These are phyloP conservation scores for Parnassius apollo DNA, from an alignment of 2,888 invertebrate species.

Conservation along the genomic window DNA sequence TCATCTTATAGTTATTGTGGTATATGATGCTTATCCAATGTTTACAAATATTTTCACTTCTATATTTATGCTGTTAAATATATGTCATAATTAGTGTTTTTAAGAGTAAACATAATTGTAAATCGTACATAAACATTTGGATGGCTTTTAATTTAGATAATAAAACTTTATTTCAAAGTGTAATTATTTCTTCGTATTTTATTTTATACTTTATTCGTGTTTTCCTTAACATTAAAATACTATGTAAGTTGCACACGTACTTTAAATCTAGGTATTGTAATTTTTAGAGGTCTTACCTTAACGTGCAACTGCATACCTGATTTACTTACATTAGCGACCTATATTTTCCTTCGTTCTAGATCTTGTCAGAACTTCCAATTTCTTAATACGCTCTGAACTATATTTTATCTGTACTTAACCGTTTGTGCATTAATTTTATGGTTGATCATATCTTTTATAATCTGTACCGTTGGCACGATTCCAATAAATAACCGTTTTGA, in stretches of 20 bases:
- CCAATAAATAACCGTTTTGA: slow-evolving; percentile 56
- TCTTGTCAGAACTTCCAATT: slow-evolving; percentile 23
- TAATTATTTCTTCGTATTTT: too few species aligned
- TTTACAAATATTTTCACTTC: too few species aligned
- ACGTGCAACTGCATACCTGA: slow-evolving; percentile 5
- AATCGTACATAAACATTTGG: not conserved
- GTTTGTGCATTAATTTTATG: slow-evolving; percentile 1
- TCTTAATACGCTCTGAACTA: not conserved
- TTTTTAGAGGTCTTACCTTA: slow-evolving; percentile 5
- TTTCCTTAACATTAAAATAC: not conserved
- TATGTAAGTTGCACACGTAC: not conserved
- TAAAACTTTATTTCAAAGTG: too few species aligned
- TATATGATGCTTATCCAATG: not conserved
- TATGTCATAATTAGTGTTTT: too few species aligned
- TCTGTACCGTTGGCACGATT: slow-evolving; percentile 57
- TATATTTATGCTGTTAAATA: too few species aligned
- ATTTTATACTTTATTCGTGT: not conserved
- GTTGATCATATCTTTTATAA: slow-evolving; percentile 11
- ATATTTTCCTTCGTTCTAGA: slow-evolving; percentile 3
- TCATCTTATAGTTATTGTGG: not conserved
- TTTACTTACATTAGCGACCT: not conserved
- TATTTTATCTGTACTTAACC: not conserved
- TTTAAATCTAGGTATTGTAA: too few species aligned
- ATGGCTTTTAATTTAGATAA: not conserved
- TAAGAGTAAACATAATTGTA: not conserved